A percentile compares a stretch with the other conserved stretches of the same genome.
These are phyloP conservation scores for Archips crataeganus DNA, from an alignment of 2,888 invertebrate species.

Conservation along the genomic window DNA sequence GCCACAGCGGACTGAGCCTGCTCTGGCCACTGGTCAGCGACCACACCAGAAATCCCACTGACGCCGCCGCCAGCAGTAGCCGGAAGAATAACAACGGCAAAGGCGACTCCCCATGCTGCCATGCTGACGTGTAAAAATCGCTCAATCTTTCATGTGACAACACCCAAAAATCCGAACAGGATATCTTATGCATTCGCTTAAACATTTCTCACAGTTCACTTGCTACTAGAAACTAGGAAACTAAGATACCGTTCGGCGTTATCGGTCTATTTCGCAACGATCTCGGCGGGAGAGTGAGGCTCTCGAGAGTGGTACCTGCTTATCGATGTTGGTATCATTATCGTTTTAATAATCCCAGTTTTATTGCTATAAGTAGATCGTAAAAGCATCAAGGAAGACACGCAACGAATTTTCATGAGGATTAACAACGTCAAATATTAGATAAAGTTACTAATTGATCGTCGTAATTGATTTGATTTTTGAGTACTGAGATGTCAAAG, in stretches of 20 bases:
- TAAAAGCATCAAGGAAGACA: neutral
- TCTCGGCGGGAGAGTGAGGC: slow-evolving; percentile 14
- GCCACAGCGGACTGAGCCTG: slow-evolving; percentile 31
- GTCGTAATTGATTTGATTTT: too few relatives aligned
- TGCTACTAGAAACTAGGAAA: neutral
- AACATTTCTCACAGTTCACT: slow-evolving; percentile 17
- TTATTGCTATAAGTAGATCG: neutral
- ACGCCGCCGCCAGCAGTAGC: slow-evolving; percentile 30
- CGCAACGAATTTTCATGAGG: neutral
- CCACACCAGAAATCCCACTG: slow-evolving; percentile 38
- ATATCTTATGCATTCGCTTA: slow-evolving; percentile 7
- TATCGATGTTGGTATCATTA: slow-evolving; percentile 17
- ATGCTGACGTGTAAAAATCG: slow-evolving; percentile 44
- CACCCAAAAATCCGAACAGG: slow-evolving; percentile 43
- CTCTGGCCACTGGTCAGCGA: slow-evolving; percentile 28
- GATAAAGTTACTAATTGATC: slow-evolving; percentile 7
- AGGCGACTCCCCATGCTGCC: slow-evolving; percentile 44
- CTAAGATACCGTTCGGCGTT: slow-evolving; percentile 2
- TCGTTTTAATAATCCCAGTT: slow-evolving; percentile 20
- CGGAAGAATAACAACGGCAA: slow-evolving; percentile 42
- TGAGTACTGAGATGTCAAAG: neutral
- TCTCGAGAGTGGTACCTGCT: slow-evolving; percentile 9
- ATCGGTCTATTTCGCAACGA: slow-evolving; percentile 19
- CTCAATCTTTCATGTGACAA: slow-evolving; percentile 36
- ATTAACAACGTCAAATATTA: slow-evolving; percentile 3